Conservation (phyloP, 2,797 vertebrate genomes). For the Cryptoprocta ferox region DNA sequence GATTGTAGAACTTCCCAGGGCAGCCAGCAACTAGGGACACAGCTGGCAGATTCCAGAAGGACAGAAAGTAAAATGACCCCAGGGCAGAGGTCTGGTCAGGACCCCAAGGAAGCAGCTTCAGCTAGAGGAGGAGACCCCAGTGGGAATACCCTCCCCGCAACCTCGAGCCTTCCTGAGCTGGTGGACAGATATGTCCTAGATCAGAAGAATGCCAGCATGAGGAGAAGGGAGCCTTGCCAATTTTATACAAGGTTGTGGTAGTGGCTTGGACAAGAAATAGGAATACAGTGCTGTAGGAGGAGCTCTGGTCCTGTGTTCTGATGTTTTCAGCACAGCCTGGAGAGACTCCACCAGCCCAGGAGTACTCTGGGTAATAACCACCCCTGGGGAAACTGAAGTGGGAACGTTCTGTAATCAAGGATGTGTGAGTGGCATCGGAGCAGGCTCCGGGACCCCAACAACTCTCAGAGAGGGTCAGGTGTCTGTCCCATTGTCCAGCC, state of each 20-base stretch:
- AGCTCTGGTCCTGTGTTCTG: background rate
- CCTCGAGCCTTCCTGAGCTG: background rate
- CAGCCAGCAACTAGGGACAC: background rate
- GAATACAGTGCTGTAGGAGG: background rate
- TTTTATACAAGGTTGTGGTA: background rate
- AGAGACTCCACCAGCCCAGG: background rate
- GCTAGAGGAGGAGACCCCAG: background rate
- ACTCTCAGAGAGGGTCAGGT: background rate
- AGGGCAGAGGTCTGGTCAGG: background rate
- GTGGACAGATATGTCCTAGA: background rate
- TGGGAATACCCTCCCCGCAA: background rate
- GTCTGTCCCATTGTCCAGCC: background rate
- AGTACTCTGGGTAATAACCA: background rate
- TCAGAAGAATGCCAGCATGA: background rate
- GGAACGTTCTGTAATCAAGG: background rate
- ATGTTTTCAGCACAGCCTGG: background rate
- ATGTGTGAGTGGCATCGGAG: accelerated
- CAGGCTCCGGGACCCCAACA: background rate
- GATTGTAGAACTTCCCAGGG: background rate
- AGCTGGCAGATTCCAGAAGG: background rate
- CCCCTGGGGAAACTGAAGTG: background rate
- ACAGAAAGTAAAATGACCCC: background rate
- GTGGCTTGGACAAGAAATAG: background rate
- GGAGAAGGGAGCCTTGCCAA: background rate
- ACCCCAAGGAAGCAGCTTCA: background rate